These are phyloP conservation scores for Uria aalge DNA, from an alignment of 2,113 vertebrate genomes.

Conservation along the genomic window DNA sequence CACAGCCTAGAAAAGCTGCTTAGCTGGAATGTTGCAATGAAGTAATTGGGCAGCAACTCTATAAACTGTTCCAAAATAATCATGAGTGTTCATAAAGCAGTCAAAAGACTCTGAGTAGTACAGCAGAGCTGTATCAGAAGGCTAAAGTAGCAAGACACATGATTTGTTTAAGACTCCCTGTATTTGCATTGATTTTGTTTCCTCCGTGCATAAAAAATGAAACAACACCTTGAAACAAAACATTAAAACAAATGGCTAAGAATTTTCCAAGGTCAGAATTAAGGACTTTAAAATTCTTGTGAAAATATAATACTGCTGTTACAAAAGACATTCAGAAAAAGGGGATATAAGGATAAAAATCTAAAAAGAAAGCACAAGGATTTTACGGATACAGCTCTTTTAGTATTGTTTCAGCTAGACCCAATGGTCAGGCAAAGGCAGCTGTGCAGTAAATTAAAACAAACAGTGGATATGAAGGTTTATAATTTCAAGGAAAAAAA, in stretches of 20 bases:
- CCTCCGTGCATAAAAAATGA: neutral
- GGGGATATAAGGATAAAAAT: neutral
- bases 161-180: neutral
- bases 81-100: neutral
- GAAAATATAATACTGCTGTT: neutral
- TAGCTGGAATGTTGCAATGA: neutral
- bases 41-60: neutral
- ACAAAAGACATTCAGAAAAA: neutral
- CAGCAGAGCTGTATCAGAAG: neutral
- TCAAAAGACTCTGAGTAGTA: neutral
- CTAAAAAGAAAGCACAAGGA: neutral
- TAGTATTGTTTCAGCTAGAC: neutral
- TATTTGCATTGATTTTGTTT: neutral
- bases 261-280: neutral
- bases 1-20: slow-evolving; percentile 5
- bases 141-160: neutral
- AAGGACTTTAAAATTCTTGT: neutral
- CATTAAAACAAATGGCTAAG: neutral
- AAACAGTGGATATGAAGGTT: neutral
- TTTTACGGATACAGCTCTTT: neutral
- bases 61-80: neutral
- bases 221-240: neutral
- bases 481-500: neutral
- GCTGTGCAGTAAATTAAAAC: neutral
- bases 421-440: neutral